phyloP scores from a whole-genome alignment of 2,888 invertebrate genomes.

The Archips crataeganus region DNA sequence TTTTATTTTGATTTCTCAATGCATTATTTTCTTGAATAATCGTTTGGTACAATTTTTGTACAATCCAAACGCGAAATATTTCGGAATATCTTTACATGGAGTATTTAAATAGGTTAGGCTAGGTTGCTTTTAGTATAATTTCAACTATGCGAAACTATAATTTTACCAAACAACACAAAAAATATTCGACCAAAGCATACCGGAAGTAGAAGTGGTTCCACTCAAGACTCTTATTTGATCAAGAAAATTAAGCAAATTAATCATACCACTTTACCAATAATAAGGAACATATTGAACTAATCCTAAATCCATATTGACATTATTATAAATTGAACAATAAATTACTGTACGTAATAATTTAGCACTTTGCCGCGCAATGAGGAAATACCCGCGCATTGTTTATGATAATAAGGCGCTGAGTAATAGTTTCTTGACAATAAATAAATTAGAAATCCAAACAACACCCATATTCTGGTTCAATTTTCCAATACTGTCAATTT shows the following conservation, averaged over 20 bases:
- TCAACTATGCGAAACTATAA: no score
- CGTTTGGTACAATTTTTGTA: no score
- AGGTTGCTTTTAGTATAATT: no score
- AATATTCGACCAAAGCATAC: background rate
- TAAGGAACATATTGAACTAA: constrained; percentile 34
- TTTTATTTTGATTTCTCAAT: no score
- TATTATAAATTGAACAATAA: constrained; percentile 43
- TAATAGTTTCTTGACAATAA: constrained; percentile 55
- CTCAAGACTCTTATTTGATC: background rate
- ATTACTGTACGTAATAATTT: constrained; percentile 46
- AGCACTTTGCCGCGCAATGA: constrained; percentile 44
- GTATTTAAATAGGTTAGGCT: no score
- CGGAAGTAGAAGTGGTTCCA: background rate
- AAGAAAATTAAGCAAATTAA: constrained; percentile 1
- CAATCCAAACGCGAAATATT: no score
- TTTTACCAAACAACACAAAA: no score
- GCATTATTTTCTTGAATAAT: no score
- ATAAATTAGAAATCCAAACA: constrained; percentile 53
- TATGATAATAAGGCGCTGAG: constrained; percentile 54
- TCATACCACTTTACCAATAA: constrained; percentile 13
- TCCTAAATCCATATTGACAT: constrained; percentile 40
- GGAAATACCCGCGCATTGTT: constrained; percentile 52
- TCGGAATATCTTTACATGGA: no score
- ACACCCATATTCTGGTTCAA: constrained; percentile 25
- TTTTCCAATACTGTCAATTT: constrained; percentile 13